A percentile compares a stretch with the other conserved stretches of the same genome.
These are phyloP conservation scores for Drosophila pallidifrons DNA, from an alignment of 1,140 invertebrate species.

Conservation along the genomic window DNA sequence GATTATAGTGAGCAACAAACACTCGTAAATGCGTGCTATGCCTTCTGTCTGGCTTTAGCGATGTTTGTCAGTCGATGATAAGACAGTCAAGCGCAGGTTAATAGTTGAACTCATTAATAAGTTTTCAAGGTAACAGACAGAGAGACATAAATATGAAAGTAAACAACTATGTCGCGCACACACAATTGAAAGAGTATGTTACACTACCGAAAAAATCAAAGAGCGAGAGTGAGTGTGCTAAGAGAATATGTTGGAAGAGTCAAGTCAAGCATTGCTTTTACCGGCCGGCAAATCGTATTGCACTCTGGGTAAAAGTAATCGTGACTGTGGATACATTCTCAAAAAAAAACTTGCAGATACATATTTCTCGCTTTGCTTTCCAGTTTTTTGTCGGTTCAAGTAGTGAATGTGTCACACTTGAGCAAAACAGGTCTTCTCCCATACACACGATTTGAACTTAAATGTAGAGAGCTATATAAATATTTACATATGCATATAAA, in stretches of 20 bases:
- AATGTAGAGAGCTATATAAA: not conserved
- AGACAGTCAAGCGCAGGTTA: conserved; percentile 59
- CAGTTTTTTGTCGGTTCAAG: conserved; percentile 11
- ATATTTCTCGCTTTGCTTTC: conserved; percentile 25
- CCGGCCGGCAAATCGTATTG: conserved; percentile 61
- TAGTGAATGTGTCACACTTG: conserved; percentile 30
- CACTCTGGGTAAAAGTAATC: conserved; percentile 28
- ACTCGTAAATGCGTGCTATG: conserved; percentile 3
- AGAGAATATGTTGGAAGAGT: conserved; percentile 32
- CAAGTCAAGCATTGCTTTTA: conserved; percentile 41
- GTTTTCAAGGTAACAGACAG: conserved; percentile 64
- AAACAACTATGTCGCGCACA: conserved; percentile 60
- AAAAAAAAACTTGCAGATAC: conserved; percentile 31
- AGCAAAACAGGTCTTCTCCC: conserved; percentile 22
- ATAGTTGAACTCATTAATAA: conserved; percentile 72
- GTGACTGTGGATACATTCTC: conserved; percentile 39
- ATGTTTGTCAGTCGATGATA: conserved; percentile 58
- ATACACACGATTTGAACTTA: conserved; percentile 8
- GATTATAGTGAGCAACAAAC: conserved; percentile 21
- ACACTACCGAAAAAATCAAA: not conserved
- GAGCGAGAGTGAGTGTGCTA: conserved; percentile 28
- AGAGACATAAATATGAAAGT: conserved; percentile 56
- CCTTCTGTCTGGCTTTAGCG: not conserved
- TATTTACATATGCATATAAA: conserved; percentile 10
- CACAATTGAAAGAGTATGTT: conserved; percentile 24